Base-by-base conservation (phyloP, 2,888 invertebrate species). In the Pachliopta kotzebuea region DNA sequence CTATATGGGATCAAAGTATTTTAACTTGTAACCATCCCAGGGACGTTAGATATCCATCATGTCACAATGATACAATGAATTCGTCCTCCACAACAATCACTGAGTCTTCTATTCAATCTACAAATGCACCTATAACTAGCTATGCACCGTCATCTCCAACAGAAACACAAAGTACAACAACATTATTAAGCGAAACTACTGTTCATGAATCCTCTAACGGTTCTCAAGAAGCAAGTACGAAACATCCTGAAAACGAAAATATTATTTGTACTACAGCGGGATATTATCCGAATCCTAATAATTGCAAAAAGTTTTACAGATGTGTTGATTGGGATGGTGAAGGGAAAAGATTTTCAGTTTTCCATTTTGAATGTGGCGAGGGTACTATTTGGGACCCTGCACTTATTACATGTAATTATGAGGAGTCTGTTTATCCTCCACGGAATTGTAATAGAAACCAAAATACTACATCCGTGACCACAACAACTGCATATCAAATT, bases 381-480 rank as follows among this genome's bases (percentile, higher is more conserved):
- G 95, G 95, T 37, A 96, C 96, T 1, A 94, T 95, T 70, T 96
- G 94, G 92, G 95, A 96, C 83, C 93, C 94, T 29, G 90, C 92
- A 57, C 78, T 95, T 59, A 92, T 92, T 69, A 93, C 94, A 3
- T 96, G 96, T 77, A 95, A 95, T 79, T 89, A 94, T 74, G 93
- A 94, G 70, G 93, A 93, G 66, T 93, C 94, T 9, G 93, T 94
- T 20, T 93, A 94, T 74, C 94, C 94, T n/a, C 86, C 85, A 59
- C 81, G 92, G 31, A 79, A 86, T 68, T 92, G 92, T 69, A 86
- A 81, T 71, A 77, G 82, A 26, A 75, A 80, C 56, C 83, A 84
- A 72, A 77, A 56, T 70, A 77, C 73, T 72, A 81, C 72, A 67
- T 72, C 60, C 18, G 69, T 76, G 64, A 66, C 68, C 56, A 61